Conservation (phyloP, 2,113 vertebrate species). For the Suricata suricatta region DNA sequence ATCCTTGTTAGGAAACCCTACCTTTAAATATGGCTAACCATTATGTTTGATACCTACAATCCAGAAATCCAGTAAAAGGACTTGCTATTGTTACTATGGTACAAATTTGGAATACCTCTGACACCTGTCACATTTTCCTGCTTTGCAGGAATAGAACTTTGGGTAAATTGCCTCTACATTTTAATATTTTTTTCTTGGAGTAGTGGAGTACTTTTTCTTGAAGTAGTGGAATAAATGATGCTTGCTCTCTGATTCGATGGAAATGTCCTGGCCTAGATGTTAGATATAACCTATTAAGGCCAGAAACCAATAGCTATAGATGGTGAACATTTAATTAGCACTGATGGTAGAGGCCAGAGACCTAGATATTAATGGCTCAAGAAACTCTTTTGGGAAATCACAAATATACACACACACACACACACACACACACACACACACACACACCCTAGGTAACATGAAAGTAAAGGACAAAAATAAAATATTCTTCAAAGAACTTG, state of each 20-base stretch:
- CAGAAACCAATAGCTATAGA: background rate
- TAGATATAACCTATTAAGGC: background rate
- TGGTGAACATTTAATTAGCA: background rate
- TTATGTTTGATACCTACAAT: background rate
- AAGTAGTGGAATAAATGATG: background rate
- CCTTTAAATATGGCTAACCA: background rate
- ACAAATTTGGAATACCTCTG: background rate
- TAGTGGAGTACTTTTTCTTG: background rate
- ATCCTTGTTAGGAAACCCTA: background rate
- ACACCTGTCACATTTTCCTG: background rate
- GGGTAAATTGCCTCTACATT: background rate
- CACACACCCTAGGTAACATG: background rate
- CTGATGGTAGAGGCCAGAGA: background rate
- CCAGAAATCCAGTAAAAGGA: conserved; percentile 13
- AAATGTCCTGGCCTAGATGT: background rate
- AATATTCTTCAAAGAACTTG: background rate
- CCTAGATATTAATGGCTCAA: background rate
- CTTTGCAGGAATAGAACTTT: background rate
- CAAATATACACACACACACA: too few relatives aligned
- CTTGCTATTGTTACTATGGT: background rate
- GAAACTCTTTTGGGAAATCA: background rate
- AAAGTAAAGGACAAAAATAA: background rate
- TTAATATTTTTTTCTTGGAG: background rate
- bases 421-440: too few relatives aligned
- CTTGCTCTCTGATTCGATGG: background rate